A percentile compares a stretch with the other conserved stretches of the same genome.
phyloP scores from a whole-genome alignment of 2,797 vertebrate species.

The Rhinatrema bivittatum region DNA sequence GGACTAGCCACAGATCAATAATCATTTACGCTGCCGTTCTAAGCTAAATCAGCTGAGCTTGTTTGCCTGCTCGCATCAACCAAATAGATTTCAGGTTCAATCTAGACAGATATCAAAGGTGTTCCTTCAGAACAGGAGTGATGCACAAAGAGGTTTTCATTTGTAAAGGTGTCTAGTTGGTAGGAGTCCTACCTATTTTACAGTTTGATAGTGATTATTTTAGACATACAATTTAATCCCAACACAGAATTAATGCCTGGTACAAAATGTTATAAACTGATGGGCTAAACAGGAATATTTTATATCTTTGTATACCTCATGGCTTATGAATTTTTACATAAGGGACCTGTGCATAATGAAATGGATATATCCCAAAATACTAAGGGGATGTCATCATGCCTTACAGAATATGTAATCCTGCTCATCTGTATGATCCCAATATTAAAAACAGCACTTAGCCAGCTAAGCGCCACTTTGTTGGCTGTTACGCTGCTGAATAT shows the following conservation, averaged over 20 bases:
- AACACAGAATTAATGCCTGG: slow-evolving; percentile 54
- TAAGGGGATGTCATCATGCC: no score
- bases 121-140: slow-evolving; percentile 25
- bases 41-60: slow-evolving; percentile 18
- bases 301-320: no score
- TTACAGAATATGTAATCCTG: no score
- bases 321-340: no score
- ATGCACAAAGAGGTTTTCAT: slow-evolving; percentile 33
- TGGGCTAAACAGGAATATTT: slow-evolving; percentile 28
- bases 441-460: no score
- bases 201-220: slow-evolving; percentile 62
- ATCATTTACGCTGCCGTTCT: slow-evolving; percentile 35
- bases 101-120: slow-evolving; percentile 29
- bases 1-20: slow-evolving; percentile 43
- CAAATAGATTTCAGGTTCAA: slow-evolving; percentile 40
- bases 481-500: no score
- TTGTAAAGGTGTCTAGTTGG: slow-evolving; percentile 43
- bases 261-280: slow-evolving; percentile 41
- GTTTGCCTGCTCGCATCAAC: slow-evolving; percentile 28
- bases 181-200: slow-evolving; percentile 55
- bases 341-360: no score
- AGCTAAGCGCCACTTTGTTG: no score
- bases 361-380: no score
- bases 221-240: slow-evolving; percentile 63
- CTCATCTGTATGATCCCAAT: no score